phyloP scores from a whole-genome alignment of 1,140 invertebrate genomes.

The Pemphigus obesinymphae region DNA sequence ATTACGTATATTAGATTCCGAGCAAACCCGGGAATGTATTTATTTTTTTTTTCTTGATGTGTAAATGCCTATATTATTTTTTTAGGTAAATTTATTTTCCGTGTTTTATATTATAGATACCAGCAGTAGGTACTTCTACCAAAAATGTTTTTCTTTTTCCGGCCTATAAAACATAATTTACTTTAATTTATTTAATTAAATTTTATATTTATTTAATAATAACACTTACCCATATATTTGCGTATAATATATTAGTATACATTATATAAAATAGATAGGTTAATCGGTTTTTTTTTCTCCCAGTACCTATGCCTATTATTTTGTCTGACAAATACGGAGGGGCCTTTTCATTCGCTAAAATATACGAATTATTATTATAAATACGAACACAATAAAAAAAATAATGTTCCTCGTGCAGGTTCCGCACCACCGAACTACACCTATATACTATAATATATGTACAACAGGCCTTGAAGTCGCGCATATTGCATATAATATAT shows the following conservation, averaged over 20 bases:
- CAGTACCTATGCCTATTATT: no score
- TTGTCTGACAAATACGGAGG: background rate
- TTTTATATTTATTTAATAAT: no score
- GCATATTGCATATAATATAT: no score
- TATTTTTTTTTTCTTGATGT: no score
- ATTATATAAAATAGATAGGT: background rate
- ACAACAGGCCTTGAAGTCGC: conserved; percentile 28
- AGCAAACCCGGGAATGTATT: no score
- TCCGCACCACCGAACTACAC: conserved; percentile 32
- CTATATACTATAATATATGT: background rate
- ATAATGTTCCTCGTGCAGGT: background rate
- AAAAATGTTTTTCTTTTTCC: background rate
- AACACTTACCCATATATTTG: no score
- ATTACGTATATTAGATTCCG: no score
- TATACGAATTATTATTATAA: background rate
- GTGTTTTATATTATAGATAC: no score
- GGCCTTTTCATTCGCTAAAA: background rate
- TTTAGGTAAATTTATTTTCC: no score
- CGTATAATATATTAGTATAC: background rate
- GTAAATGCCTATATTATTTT: no score
- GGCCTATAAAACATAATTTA: background rate
- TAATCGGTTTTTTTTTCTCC: conserved; percentile 6
- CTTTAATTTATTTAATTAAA: background rate
- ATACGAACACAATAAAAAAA: conserved; percentile 9
- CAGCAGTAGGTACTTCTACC: background rate